phyloP scores from a whole-genome alignment of 2,888 invertebrate genomes.

The Coelogynopora nodosa region DNA sequence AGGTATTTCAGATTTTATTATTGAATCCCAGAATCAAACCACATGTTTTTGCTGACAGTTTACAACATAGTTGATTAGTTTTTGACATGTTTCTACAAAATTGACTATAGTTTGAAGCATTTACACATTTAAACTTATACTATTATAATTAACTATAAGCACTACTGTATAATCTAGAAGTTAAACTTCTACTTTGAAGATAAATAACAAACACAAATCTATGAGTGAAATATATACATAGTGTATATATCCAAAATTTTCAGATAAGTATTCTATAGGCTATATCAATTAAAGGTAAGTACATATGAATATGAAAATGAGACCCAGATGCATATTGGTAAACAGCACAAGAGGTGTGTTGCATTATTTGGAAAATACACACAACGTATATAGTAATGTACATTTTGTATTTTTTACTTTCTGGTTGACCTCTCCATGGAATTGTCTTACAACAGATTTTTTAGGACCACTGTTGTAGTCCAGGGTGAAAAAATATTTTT shows the following conservation, averaged over 20 bases:
- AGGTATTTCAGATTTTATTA: not conserved
- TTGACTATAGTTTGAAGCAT: not conserved
- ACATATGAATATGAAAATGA: not conserved
- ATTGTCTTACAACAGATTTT: not conserved
- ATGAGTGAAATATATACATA: not conserved
- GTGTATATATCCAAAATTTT: not conserved
- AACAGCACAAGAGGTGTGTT: not conserved
- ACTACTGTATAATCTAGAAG: not conserved
- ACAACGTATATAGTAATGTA: not conserved
- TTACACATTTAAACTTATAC: not conserved
- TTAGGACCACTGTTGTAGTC: not conserved
- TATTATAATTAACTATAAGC: not conserved
- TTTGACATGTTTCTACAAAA: not conserved
- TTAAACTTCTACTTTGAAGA: not conserved
- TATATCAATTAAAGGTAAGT: not conserved
- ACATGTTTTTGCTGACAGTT: not conserved
- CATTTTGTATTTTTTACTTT: not conserved
- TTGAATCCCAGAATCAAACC: not conserved
- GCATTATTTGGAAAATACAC: not conserved
- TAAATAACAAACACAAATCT: not conserved
- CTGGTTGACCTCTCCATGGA: not conserved
- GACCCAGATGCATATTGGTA: not conserved
- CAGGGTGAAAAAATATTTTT: not conserved
- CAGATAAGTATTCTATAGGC: not conserved
- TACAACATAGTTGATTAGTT: not conserved